Evolutionary conservation across 2,113 vertebrate genomes (phyloP), one percentile per base, ranked within the genome.

Genomic region (Eudorcas thomsonii): DNA sequence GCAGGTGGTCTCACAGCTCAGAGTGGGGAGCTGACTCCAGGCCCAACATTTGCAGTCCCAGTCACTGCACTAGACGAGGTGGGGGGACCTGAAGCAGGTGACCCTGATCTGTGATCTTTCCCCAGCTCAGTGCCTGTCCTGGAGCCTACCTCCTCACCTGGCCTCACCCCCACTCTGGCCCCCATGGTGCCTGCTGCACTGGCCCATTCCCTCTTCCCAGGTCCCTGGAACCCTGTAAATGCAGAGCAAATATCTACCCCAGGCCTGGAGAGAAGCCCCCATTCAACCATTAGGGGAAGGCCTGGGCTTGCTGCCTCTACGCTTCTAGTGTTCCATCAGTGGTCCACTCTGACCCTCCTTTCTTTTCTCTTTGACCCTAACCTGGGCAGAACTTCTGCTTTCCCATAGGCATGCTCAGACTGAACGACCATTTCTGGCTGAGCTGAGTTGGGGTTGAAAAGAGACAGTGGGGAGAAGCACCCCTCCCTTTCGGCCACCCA

Each of bases 261-360:
- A 23, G 36, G 26, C 50, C 33, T 50, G 2, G 7, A 60, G 48
- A 28, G 64, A 33, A 30, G 64, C n/a, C 13, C 0, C 1, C 4
- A 9, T 5, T 57, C 12, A 17, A 19, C 3, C 9, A 1, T 48
- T 28, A 88, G 43, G n/a, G n/a, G 7, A 45, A 1, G 6, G 2
- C 10, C 15, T 7, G 33, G 23, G 2, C 12, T 55, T 78, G 59
- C 62, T 67, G 82, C 55, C 78, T 97, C 64, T 71, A 12, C 2
- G 5, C 4, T 19, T n/a, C 15, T 15, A 5, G 2, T 26, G 3
- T 10, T 78, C 36, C 23, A 0, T 45, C 36, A n/a, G 57, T 8
- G 45, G 21, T 74, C 85, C n/a, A n/a, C 71, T 62, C 52, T 57
- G 88, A 82, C 55, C 60, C 62, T 94, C 33, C 10, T 26, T 62